Percentiles rank a stretch among this genome's conserved stretches.
Conservation (phyloP, 2,113 vertebrate species). For the Trichechus manatus region DNA sequence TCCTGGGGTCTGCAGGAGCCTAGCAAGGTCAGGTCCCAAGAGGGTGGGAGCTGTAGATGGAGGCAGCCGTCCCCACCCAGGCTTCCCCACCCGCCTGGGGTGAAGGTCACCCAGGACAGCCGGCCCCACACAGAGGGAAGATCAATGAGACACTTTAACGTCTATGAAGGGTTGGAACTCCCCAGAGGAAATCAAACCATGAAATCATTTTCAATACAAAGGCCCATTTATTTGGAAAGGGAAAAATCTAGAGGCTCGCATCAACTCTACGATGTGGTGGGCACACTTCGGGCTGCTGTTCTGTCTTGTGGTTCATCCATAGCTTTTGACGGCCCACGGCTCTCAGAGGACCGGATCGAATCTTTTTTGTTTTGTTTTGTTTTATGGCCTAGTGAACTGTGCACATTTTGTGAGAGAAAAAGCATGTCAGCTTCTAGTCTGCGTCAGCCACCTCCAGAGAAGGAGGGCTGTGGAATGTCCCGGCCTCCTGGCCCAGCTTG, state of each 20-base stretch:
- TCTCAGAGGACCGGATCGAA: rapidly evolving
- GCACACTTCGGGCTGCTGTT: rapidly evolving
- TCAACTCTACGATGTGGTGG: background rate
- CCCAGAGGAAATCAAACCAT: constrained; percentile 28
- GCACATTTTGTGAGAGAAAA: background rate
- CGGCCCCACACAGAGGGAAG: background rate
- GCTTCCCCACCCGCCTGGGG: background rate
- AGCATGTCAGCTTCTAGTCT: background rate
- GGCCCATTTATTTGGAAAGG: constrained; percentile 57
- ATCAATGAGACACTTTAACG: background rate
- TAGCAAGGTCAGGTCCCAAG: background rate
- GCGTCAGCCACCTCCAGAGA: background rate
- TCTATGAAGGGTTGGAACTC: background rate
- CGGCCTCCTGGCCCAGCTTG: background rate
- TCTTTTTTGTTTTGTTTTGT: background rate
- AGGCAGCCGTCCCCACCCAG: background rate
- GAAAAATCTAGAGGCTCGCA: background rate
- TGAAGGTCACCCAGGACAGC: background rate
- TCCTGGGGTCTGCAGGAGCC: background rate
- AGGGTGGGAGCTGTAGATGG: background rate
- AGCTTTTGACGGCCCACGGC: background rate
- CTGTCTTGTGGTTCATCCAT: rapidly evolving
- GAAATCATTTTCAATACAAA: constrained; percentile 57
- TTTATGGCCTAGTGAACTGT: background rate
- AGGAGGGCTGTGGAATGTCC: background rate